Evolutionary conservation across 1,140 invertebrate species (phyloP).

Genomic region (Papilio aristodemus): DNA sequence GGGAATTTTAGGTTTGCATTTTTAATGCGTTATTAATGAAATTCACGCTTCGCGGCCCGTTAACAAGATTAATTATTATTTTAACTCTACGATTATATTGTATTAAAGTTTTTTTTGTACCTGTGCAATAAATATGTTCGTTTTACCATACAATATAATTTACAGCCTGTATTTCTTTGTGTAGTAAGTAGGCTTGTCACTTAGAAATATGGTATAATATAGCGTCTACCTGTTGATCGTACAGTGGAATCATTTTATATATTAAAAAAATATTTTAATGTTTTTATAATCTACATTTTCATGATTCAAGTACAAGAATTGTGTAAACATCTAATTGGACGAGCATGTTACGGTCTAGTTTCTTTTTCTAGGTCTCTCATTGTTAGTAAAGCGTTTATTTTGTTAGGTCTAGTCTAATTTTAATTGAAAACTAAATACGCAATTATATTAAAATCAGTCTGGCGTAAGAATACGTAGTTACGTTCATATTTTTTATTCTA

Average conservation of each 20-base stretch:
- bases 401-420: conserved; percentile 9
- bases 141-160: too few relatives aligned
- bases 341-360: conserved; percentile 9
- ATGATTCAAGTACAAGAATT: background rate
- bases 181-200: too few relatives aligned
- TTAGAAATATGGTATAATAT: too few relatives aligned
- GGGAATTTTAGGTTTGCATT: conserved; percentile 26
- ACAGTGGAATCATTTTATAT: too few relatives aligned
- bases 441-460: background rate
- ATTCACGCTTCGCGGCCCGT: conserved; percentile 6
- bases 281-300: background rate
- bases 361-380: conserved; percentile 15
- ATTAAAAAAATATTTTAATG: too few relatives aligned
- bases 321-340: background rate
- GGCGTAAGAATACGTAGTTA: background rate
- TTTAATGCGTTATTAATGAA: conserved; percentile 26
- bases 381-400: conserved; percentile 20
- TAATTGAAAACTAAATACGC: background rate
- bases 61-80: background rate
- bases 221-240: too few relatives aligned
- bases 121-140: background rate
- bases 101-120: background rate
- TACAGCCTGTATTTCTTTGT: too few relatives aligned
- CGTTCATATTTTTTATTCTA: too few relatives aligned
- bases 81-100: background rate